Evolutionary conservation across 2,113 vertebrate genomes (phyloP), one percentile per base, ranked within the genome.

Genomic region (Otolemur garnettii): DNA sequence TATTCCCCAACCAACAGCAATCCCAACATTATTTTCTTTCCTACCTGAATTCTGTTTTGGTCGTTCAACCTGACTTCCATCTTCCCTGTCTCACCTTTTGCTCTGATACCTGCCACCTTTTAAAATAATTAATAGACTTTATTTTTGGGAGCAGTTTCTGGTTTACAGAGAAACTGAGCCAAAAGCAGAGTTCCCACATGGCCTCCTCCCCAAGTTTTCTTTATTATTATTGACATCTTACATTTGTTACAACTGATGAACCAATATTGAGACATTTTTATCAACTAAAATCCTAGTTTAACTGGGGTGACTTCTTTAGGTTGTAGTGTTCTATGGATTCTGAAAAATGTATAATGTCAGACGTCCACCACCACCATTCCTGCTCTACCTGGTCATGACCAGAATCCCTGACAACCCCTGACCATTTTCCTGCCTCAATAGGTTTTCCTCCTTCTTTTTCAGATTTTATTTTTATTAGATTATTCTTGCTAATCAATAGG

Each of bases 401-500:
- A 0, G 17, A 42, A 55, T 42, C 10, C 38, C 30, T 35, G 79
- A 35, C 15, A 28, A 77, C 38, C n/a, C 30, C 50, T 42, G 53
- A 66, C 42, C 35, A 74, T 26, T 30, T 33, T 33, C 30, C 17
- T 62, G 30, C 64, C 68, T 64, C 24, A 68, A 0, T 28, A 81
- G 24, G 38, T 53, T 91, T 77, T 45, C 24, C 35, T 81, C 33
- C 28, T 74, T 57, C 69, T 38, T 90, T 53, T 71, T 55, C 3
- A 55, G 45, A 60, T 71, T 93, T 11, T 85, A 18, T 45, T 57
- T 30, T 85, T 55, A 18, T 13, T 35, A 71, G 55, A 90, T 95
- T 96, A 88, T 91, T 97, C 81, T 45, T 93, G 84, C 50, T 96
- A 82, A 90, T 94, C 82, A 94, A 71, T 96, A 81, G 95, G 57